Percentiles rank a stretch among this genome's conserved stretches.
Conservation (phyloP, 2,888 invertebrate genomes). For the Tipula vernalis region DNA sequence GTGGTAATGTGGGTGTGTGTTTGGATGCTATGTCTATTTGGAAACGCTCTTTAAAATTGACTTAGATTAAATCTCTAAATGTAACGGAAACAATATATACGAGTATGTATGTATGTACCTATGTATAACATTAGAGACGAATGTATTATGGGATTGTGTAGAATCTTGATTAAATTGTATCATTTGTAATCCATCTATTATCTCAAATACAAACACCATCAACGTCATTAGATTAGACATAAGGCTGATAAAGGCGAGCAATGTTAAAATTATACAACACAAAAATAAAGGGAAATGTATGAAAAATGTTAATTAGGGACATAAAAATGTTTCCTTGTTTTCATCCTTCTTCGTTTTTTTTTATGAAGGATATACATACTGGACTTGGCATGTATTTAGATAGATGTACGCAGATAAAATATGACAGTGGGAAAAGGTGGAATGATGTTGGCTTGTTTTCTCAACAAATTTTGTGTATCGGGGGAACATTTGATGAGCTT, state of each 20-base stretch:
- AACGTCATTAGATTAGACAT: not conserved
- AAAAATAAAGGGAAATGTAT: not conserved
- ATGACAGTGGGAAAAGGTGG: not conserved
- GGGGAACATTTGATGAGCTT: no score
- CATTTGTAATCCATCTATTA: constrained; percentile 4
- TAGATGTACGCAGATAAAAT: not conserved
- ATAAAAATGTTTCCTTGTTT: not conserved
- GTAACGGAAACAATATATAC: not conserved
- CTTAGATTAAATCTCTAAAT: not conserved
- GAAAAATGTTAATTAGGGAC: not conserved
- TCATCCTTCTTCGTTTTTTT: not conserved
- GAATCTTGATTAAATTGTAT: constrained; percentile 4
- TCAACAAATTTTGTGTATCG: not conserved
- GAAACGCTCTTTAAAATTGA: not conserved
- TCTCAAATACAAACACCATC: not conserved
- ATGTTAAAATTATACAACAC: not conserved
- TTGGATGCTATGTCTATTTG: not conserved
- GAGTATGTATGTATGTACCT: not conserved
- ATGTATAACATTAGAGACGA: no score
- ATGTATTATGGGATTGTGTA: not conserved
- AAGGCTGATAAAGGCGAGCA: not conserved
- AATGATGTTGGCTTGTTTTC: not conserved
- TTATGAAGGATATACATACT: not conserved
- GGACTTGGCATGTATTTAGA: not conserved
- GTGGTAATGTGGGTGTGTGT: no score